Conservation (phyloP, 2,797 vertebrate genomes). For the Paedocypris micromegethes region DNA sequence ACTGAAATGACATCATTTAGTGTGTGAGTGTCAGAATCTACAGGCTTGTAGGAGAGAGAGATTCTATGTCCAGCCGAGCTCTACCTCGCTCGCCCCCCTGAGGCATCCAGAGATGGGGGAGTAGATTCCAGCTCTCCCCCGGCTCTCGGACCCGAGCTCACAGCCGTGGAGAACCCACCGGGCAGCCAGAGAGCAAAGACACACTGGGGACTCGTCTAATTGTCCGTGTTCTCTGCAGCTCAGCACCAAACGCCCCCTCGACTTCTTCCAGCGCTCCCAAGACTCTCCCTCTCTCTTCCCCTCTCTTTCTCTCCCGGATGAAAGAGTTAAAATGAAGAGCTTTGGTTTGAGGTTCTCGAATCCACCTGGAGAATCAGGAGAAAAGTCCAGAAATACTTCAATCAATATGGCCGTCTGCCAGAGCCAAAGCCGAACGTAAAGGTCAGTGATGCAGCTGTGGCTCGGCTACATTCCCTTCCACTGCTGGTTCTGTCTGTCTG, state of each 20-base stretch:
- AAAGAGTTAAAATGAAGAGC: slow-evolving; percentile 60
- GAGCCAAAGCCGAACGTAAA: slow-evolving; percentile 48
- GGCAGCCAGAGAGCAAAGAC: slow-evolving; percentile 77
- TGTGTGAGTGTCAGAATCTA: slow-evolving; percentile 55
- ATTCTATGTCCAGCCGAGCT: slow-evolving; percentile 61
- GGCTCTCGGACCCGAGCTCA: slow-evolving; percentile 64
- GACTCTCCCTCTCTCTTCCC: slow-evolving; percentile 56
- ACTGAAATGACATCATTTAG: slow-evolving; percentile 29
- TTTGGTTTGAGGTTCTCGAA: slow-evolving; percentile 64
- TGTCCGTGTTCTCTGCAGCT: slow-evolving; percentile 74
- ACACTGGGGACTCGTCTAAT: slow-evolving; percentile 76
- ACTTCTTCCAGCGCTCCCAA: slow-evolving; percentile 57
- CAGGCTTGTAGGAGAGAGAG: slow-evolving; percentile 26
- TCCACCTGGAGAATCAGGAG: slow-evolving; percentile 53
- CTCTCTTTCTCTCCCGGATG: slow-evolving; percentile 55
- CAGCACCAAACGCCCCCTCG: slow-evolving; percentile 67
- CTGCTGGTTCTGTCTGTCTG: too few relatives aligned
- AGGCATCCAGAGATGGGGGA: slow-evolving; percentile 64
- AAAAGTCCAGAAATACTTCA: slow-evolving; percentile 56
- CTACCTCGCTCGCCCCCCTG: slow-evolving; percentile 61
- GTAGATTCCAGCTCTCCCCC: slow-evolving; percentile 69
- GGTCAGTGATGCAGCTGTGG: slow-evolving; percentile 46
- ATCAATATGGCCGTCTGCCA: slow-evolving; percentile 51
- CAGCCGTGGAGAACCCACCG: slow-evolving; percentile 66
- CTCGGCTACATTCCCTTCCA: slow-evolving; percentile 4